Conservation (phyloP, 2,113 vertebrate species). For the Sminthopsis crassicaudata region DNA sequence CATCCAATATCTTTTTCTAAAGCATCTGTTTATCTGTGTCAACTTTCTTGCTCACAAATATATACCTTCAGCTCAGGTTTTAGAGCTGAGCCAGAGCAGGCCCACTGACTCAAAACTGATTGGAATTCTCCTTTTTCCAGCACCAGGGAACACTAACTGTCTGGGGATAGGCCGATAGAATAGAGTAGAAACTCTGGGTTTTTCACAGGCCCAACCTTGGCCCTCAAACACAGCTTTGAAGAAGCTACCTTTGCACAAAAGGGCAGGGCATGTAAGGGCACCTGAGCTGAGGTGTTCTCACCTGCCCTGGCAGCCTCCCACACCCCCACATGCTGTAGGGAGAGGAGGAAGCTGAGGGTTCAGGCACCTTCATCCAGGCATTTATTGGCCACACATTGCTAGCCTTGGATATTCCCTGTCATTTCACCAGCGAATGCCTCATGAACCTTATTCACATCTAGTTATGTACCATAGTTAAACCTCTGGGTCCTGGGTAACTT, state of each 20-base stretch:
- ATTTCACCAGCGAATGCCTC: background rate
- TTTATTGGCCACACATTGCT: background rate
- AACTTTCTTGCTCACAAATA: background rate
- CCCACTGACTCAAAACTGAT: background rate
- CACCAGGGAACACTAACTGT: background rate
- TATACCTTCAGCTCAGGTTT: background rate
- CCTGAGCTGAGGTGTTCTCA: background rate
- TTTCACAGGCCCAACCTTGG: background rate
- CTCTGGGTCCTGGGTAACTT: background rate
- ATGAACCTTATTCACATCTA: background rate
- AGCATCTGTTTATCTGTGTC: background rate
- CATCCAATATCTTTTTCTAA: background rate
- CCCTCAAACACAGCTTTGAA: background rate
- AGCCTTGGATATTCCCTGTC: background rate
- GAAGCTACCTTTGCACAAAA: background rate
- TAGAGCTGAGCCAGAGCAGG: background rate
- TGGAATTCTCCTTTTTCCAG: background rate
- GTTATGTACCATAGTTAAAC: background rate
- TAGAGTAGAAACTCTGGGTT: background rate
- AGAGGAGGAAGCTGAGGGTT: background rate
- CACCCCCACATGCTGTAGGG: background rate
- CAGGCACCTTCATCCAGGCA: background rate
- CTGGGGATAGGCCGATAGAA: background rate
- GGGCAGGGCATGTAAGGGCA: conserved; percentile 22
- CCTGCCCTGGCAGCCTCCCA: background rate